These are phyloP conservation scores for Typhlichthys subterraneus DNA, from an alignment of 2,797 vertebrate species.

Conservation along the genomic window DNA sequence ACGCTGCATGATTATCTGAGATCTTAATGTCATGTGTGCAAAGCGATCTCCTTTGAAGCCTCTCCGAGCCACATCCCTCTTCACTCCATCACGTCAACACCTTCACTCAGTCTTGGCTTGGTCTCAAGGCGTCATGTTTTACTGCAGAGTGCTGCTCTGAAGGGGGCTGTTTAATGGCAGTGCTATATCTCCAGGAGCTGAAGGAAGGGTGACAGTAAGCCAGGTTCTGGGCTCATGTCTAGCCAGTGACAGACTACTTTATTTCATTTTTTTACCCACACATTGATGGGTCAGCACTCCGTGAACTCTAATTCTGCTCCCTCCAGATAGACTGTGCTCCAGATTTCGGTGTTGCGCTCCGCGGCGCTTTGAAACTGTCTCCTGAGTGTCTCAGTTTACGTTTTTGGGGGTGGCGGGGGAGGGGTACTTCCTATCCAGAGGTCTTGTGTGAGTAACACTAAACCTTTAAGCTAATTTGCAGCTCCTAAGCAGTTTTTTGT, in stretches of 20 bases:
- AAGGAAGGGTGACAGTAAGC: constrained; percentile 21
- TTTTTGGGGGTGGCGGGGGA: constrained; percentile 43
- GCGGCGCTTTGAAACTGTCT: constrained; percentile 60
- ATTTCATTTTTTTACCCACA: neutral
- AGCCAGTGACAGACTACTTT: constrained; percentile 7
- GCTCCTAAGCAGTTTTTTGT: constrained; percentile 48
- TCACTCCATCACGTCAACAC: constrained; percentile 70
- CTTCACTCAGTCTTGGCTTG: constrained; percentile 69
- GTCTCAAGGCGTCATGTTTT: constrained; percentile 67
- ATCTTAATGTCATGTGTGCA: constrained; percentile 78
- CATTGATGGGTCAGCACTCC: constrained; percentile 1
- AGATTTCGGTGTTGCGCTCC: constrained; percentile 47
- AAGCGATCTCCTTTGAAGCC: constrained; percentile 73
- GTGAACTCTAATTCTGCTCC: constrained; percentile 7
- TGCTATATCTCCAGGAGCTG: constrained; percentile 37
- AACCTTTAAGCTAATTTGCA: constrained; percentile 70
- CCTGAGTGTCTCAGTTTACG: constrained; percentile 67
- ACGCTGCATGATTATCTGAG: constrained; percentile 69
- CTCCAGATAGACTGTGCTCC: constrained; percentile 46
- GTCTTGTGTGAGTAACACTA: constrained; percentile 57
- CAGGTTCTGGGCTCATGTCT: constrained; percentile 40
- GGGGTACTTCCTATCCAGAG: constrained; percentile 62
- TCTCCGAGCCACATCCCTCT: constrained; percentile 54
- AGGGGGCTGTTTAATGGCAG: constrained; percentile 50
- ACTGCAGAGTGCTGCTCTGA: constrained; percentile 55